A percentile compares a stretch with the other conserved stretches of the same genome.
Conservation (phyloP, 2,797 vertebrate species). For the Melanogrammus aeglefinus region DNA sequence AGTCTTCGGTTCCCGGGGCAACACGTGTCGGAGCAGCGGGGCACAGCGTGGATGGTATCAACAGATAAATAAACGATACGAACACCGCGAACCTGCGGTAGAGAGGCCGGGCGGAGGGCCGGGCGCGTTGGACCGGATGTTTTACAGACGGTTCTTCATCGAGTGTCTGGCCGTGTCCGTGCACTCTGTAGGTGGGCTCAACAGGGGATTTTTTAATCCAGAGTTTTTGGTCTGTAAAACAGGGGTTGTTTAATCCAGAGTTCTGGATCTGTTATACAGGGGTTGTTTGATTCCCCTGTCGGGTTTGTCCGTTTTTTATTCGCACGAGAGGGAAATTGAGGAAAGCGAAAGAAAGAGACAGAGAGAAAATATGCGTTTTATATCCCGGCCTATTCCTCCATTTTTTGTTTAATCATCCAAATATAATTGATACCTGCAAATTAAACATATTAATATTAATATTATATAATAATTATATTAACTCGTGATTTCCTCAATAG, state of each 20-base stretch:
- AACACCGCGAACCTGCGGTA: background rate
- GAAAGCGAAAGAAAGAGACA: background rate
- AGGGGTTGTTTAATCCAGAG: background rate
- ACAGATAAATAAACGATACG: conserved; percentile 14
- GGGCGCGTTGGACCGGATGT: background rate
- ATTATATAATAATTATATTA: too few species aligned
- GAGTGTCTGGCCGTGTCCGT: background rate
- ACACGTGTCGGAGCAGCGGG: background rate
- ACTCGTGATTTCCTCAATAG: background rate
- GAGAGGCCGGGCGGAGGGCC: background rate
- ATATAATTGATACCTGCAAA: background rate
- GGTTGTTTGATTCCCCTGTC: background rate
- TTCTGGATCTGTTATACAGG: background rate
- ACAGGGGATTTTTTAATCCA: background rate
- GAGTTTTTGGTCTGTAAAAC: background rate
- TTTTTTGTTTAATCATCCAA: background rate
- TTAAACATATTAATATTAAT: background rate
- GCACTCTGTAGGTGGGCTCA: background rate
- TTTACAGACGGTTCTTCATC: background rate
- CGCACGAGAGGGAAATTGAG: background rate
- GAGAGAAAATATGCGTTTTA: background rate
- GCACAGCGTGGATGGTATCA: conserved; percentile 12
- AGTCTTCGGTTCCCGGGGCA: background rate
- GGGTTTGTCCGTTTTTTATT: background rate
- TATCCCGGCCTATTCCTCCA: background rate